Evolutionary conservation across 2,797 vertebrate species (phyloP).

Genomic region (Rhinatrema bivittatum): DNA sequence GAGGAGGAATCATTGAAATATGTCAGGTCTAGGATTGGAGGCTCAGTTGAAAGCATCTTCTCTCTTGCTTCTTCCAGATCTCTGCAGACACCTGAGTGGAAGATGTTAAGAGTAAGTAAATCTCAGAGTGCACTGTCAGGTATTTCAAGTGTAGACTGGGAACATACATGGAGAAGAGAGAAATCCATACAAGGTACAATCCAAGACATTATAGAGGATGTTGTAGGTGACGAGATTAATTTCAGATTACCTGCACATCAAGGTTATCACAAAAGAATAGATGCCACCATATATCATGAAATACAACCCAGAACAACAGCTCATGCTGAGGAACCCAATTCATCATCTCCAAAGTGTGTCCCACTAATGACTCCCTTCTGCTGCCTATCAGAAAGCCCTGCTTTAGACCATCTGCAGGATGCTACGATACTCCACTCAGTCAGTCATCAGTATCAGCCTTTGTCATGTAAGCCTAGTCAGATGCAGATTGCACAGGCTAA

Average conservation of each 20-base stretch:
- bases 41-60: conserved; percentile 13
- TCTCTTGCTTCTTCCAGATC: not conserved
- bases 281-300: not conserved
- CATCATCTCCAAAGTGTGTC: not conserved
- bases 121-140: conserved; percentile 1
- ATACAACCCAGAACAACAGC: not conserved
- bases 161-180: not conserved
- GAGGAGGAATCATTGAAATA: not conserved
- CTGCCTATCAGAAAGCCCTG: not conserved
- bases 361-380: not conserved
- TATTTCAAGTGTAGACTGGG: not conserved
- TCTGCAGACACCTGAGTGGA: conserved; percentile 3
- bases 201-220: conserved; percentile 12
- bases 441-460: too few species aligned
- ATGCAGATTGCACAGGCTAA: too few species aligned
- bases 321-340: not conserved
- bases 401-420: not conserved
- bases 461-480: too few species aligned
- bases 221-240: conserved; percentile 18
- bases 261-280: not conserved
- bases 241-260: not conserved
- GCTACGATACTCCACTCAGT: not conserved
- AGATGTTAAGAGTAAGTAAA: not conserved
- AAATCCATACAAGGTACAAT: not conserved
- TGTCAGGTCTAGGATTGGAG: not conserved